These are phyloP conservation scores for Ornithoptera priamus DNA, from an alignment of 2,888 invertebrate genomes.

Conservation along the genomic window DNA sequence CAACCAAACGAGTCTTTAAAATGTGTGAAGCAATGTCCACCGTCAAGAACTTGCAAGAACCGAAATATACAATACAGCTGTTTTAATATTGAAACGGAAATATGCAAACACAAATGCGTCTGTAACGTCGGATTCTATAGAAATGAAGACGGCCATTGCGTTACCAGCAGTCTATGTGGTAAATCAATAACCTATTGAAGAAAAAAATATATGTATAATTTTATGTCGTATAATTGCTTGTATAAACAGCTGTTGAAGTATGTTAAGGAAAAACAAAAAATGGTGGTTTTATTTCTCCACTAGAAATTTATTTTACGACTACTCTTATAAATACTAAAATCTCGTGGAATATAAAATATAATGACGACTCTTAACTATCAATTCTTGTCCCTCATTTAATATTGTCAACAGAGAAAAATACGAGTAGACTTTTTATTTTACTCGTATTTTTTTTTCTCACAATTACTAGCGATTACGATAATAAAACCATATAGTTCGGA, in stretches of 20 bases:
- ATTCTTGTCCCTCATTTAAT: too few species aligned
- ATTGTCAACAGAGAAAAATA: too few species aligned
- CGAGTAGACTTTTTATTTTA: not conserved
- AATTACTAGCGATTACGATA: not conserved
- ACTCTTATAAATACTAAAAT: too few species aligned
- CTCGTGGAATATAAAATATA: too few species aligned
- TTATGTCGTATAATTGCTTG: not conserved
- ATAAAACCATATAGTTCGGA: too few species aligned
- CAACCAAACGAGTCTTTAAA: constrained; percentile 14
- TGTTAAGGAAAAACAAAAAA: too few species aligned
- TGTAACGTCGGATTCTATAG: constrained; percentile 18
- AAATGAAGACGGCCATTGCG: constrained; percentile 20
- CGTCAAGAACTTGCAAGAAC: not conserved
- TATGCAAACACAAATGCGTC: constrained; percentile 18
- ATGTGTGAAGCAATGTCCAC: constrained; percentile 18
- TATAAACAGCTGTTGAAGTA: not conserved
- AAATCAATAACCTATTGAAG: not conserved
- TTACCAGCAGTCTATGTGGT: constrained; percentile 20
- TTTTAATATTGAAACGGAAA: not conserved
- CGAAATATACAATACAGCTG: constrained; percentile 4
- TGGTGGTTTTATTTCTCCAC: too few species aligned
- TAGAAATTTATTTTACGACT: too few species aligned
- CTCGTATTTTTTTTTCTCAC: not conserved
- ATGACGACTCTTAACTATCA: too few species aligned
- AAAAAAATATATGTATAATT: not conserved